Evolutionary conservation across 2,797 vertebrate genomes (phyloP), one percentile per base, ranked within the genome.

Genomic region (Glyptemys insculpta): DNA sequence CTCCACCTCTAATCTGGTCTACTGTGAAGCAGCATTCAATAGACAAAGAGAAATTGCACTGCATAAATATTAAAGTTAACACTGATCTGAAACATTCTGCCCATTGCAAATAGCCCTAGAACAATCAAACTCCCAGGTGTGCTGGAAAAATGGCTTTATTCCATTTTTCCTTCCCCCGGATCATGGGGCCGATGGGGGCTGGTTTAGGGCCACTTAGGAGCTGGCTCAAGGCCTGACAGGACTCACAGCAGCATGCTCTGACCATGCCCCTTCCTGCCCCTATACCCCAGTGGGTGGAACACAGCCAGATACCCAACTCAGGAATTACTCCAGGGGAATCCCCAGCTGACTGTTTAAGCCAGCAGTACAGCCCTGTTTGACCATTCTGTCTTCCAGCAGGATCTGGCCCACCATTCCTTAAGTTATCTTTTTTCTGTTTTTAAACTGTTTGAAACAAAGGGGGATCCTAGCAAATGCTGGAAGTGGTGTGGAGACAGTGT

Each of bases 391-490:
- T 74, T 52, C 31, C 57, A 83, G 62, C 52, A 85, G 6, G 37
- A 82, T 50, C 44, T 72, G 78, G 7, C 47, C 41, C 62, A 68
- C 4, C 41, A 5, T 53, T 76, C 34, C 78, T 31, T 84, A 15
- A 47, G 23, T 2, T 79, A 44, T 6, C 41, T 10, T 0, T 0
- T 27, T 76, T 62, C 57, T 62, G 12, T 56, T 2, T 5, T 81
- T 68, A 76, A 84, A 72, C 82, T 9, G 31, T 85, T 88, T 81
- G 44, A 47, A 23, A 56, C 25, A 65, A 59, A 81, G 49, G 47
- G 80, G 91, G 59, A 27, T 37, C 5, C 16, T 59, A 47, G 29
- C 34, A 79, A 56, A 50, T 76, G n/a, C n/a, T 81, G 85, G 15
- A 27, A 21, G 49, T 53, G 18, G 89, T 18, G 31, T 16, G 29